Percentiles rank a stretch among this genome's conserved stretches.
phyloP scores from a whole-genome alignment of 2,797 vertebrate genomes.

The Takifugu rubripes region DNA sequence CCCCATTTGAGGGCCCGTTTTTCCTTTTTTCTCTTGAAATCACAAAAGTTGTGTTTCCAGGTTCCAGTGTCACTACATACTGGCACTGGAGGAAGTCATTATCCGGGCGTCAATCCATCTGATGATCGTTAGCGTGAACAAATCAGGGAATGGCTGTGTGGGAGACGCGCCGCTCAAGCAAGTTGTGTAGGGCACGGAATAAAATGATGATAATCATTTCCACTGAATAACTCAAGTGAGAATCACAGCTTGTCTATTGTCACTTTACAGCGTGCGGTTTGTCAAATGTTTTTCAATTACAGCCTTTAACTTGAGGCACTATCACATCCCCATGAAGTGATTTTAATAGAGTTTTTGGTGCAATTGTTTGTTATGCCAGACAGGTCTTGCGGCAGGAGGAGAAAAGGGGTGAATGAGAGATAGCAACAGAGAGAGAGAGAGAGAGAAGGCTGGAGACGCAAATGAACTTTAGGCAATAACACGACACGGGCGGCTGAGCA shows the following conservation, averaged over 20 bases:
- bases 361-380: conserved; percentile 71
- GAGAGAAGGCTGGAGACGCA: conserved; percentile 30
- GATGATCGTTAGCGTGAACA: conserved; percentile 56
- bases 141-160: conserved; percentile 50
- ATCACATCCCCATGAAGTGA: conserved; percentile 68
- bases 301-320: conserved; percentile 70
- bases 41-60: conserved; percentile 2
- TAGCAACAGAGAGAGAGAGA: background rate
- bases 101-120: conserved; percentile 44
- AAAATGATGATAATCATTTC: conserved; percentile 65
- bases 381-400: conserved; percentile 52
- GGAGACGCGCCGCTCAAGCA: conserved; percentile 35
- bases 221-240: conserved; percentile 62
- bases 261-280: conserved; percentile 59
- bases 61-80: conserved; percentile 28
- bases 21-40: conserved; percentile 26
- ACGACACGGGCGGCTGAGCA: conserved; percentile 50
- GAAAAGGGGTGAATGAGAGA: conserved; percentile 1
- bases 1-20: conserved; percentile 18
- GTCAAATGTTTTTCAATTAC: conserved; percentile 74
- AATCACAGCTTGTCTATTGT: conserved; percentile 69
- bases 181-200: conserved; percentile 46
- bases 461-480: conserved; percentile 59
- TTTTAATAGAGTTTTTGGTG: conserved; percentile 72
- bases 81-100: conserved; percentile 37